Percentiles rank a stretch among this genome's conserved stretches.
Evolutionary conservation across 2,797 vertebrate genomes (phyloP).

Genomic region (Lindbergichthys nudifrons): DNA sequence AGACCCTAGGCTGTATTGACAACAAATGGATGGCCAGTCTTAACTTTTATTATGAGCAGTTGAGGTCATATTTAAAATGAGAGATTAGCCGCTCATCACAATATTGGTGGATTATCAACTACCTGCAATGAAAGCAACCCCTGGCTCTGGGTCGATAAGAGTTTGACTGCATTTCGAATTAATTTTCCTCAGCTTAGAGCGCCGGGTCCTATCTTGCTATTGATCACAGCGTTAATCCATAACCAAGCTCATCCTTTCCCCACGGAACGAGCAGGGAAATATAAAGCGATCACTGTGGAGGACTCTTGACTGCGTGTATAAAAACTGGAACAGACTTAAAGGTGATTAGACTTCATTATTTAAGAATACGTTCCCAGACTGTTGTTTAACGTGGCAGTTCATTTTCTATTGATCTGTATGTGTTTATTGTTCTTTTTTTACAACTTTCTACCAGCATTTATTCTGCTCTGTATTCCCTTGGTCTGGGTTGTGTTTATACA

Average conservation of each 20-base stretch:
- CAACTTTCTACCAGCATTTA: slow-evolving; percentile 35
- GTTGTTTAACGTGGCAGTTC: slow-evolving; percentile 53
- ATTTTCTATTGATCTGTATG: slow-evolving; percentile 44
- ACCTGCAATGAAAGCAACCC: slow-evolving; percentile 94
- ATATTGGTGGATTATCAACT: slow-evolving; percentile 96
- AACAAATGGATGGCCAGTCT: slow-evolving; percentile 68
- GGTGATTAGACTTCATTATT: slow-evolving; percentile 85
- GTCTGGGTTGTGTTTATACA: slow-evolving; percentile 72
- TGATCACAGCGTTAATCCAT: slow-evolving; percentile 98
- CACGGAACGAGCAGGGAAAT: slow-evolving; percentile 87
- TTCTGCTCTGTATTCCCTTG: slow-evolving; percentile 45
- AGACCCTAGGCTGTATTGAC: slow-evolving; percentile 31
- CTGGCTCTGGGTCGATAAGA: slow-evolving; percentile 95
- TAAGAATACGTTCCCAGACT: slow-evolving; percentile 65
- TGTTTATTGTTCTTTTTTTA: slow-evolving; percentile 37
- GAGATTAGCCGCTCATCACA: slow-evolving; percentile 97
- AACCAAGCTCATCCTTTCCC: slow-evolving; percentile 93
- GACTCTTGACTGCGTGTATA: slow-evolving; percentile 91
- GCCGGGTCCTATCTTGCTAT: slow-evolving; percentile 92
- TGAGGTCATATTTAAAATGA: slow-evolving; percentile 92
- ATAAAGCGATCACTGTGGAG: slow-evolving; percentile 90
- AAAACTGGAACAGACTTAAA: slow-evolving; percentile 84
- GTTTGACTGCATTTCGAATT: slow-evolving; percentile 98
- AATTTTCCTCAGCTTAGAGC: slow-evolving; percentile 95
- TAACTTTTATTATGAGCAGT: slow-evolving; percentile 71